Base-by-base conservation (phyloP, 2,113 vertebrate species). In the Pycnonotus jocosus region DNA sequence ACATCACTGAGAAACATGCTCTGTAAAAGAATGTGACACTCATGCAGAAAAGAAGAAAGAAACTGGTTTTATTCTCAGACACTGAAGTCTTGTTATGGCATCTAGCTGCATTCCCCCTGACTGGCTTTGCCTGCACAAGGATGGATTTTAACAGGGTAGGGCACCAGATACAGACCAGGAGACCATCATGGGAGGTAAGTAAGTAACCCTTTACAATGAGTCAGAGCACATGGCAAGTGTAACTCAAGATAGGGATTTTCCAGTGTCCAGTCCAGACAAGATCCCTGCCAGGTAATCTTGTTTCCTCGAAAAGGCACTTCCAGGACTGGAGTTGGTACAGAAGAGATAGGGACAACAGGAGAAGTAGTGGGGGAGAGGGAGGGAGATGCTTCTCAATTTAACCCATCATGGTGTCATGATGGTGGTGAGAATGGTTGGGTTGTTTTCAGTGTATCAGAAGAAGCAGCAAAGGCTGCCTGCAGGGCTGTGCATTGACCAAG, bases 221-320 rank as follows among this genome's bases (percentile, higher is more conserved):
- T 88, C 81, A 90, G 81, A 94, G 81, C 50, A 87, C 64, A 91
- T 88, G 88, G 81, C 88, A 88, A 88, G 33, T 71, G 15, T 91
- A 94, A 96, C 28, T 92, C 60, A 44, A 77, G 40, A 77, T 44
- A 48, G 81, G 93, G 80, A 95, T 94, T 95, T 96, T 96, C 82
- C 76, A 96, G 80, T 83, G 76, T 85, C 69, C 81, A 95, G 92
- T 94, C 81, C 2, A 10, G n/a, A n/a, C n/a, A n/a, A n/a, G n/a
- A n/a, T 85, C 94, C 93, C 93, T 95, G 95, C 91, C 93, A 92
- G 90, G 90, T 95, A 91, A 95, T 93, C 58, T 85, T 85, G 37
- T 82, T 93, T 94, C 95, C 93, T 96, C 81, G 37, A 95, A 97
- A 97, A 97, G 97, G 97, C 97, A 97, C 97, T 97, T 97, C 96